Percentiles rank a stretch among this genome's conserved stretches.
Evolutionary conservation across 1,140 invertebrate genomes (phyloP).

Genomic region (Proales similis): DNA sequence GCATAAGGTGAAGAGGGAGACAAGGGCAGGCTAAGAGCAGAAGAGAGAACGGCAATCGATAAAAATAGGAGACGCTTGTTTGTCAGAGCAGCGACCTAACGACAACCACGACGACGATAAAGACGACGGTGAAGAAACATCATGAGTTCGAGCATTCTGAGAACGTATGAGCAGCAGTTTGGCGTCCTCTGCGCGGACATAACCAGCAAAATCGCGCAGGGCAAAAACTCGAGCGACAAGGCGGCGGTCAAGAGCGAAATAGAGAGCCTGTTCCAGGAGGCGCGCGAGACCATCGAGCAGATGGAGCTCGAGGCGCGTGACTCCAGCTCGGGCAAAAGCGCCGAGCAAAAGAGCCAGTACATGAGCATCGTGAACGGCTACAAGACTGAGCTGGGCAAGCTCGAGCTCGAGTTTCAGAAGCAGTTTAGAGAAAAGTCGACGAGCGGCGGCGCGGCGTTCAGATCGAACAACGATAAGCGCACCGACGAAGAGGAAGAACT

Average conservation of each 20-base stretch:
- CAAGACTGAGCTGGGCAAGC: slow-evolving; percentile 11
- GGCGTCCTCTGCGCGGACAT: slow-evolving; percentile 35
- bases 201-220: slow-evolving; percentile 17
- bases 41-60: too few species aligned
- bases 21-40: too few species aligned
- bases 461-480: slow-evolving; percentile 10
- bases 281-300: slow-evolving; percentile 22
- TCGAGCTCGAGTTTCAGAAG: slow-evolving; percentile 14
- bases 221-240: not conserved
- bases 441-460: not conserved
- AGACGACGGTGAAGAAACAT: too few species aligned
- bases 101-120: too few species aligned
- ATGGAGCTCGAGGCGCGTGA: slow-evolving; percentile 34
- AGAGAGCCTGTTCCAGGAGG: slow-evolving; percentile 19
- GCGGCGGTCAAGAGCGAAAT: not conserved
- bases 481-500: slow-evolving; percentile 15
- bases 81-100: too few species aligned
- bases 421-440: slow-evolving; percentile 17
- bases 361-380: slow-evolving; percentile 28
- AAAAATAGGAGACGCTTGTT: too few species aligned
- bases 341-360: slow-evolving; percentile 31
- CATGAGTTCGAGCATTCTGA: slow-evolving; percentile 14
- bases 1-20: too few species aligned
- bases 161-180: slow-evolving; percentile 37
- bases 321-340: slow-evolving; percentile 11